These are phyloP conservation scores for Petrocephalus microphthalmus DNA, from an alignment of 2,113 vertebrate species.

Conservation along the genomic window DNA sequence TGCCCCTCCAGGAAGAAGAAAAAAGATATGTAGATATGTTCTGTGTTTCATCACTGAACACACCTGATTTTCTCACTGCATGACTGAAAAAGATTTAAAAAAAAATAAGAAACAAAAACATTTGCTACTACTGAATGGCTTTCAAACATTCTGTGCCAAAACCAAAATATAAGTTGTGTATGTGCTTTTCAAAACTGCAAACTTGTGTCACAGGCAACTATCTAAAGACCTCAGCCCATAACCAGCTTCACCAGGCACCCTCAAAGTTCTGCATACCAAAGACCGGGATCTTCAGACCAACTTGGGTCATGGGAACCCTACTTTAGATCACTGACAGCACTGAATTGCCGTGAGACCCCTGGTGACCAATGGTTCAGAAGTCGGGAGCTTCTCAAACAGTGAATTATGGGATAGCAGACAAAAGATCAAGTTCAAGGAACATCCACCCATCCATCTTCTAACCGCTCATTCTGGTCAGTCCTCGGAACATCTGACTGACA, in stretches of 20 bases:
- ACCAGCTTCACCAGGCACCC: not conserved
- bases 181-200: not conserved
- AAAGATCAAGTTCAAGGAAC: not conserved
- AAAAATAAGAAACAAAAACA: not conserved
- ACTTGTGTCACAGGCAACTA: not conserved
- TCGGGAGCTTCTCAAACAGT: not conserved
- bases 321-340: not conserved
- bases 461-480: not conserved
- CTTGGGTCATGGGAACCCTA: not conserved
- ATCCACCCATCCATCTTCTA: not conserved
- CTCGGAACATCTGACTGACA: not conserved
- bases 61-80: not conserved
- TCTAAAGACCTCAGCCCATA: not conserved
- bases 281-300: not conserved
- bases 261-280: not conserved
- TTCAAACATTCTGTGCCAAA: not conserved
- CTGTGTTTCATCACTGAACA: too few relatives aligned
- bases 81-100: not conserved
- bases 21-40: too few relatives aligned
- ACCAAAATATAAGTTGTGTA: not conserved
- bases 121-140: not conserved
- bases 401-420: not conserved
- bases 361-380: not conserved
- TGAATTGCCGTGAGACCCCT: not conserved
- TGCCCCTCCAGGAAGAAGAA: not conserved